Evolutionary conservation across 2,797 vertebrate species (phyloP), one percentile per base, ranked within the genome.

Genomic region (Liasis olivaceus): DNA sequence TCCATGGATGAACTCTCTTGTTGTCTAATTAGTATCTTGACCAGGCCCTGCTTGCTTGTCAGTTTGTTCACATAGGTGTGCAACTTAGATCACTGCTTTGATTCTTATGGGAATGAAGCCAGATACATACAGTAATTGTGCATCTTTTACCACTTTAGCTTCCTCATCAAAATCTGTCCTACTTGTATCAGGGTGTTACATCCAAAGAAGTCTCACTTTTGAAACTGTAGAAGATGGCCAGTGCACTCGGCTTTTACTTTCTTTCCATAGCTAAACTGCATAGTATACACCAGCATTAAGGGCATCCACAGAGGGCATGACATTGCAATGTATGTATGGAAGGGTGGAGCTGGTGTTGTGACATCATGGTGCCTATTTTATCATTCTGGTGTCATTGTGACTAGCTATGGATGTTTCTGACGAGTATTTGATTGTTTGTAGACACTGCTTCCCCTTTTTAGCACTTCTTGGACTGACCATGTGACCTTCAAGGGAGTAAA

Each of bases 81-180:
- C 87, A 93, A 86, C 42, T 89, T 85, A 94, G 87, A 89, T 91
- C 62, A 63, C 72, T 86, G 69, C 17, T 64, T 85, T 88, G 85
- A 90, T 92, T 31, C 63, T 24, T 88, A 66, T 86, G 72, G 54
- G 87, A 91, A 59, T 62, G 63, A 8, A 3, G 59, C 9, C 22
- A 85, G 42, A 58, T 42, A 47, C 47, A 77, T 89, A 42, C 42
- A 42, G 42, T 42, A 72, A 89, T 89, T 64, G 47, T 87, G 26
- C 84, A n/a, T 88, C 51, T 81, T 90, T 66, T 91, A 69, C 54
- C 84, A 7, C 59, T n/a, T 69, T 60, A 66, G n/a, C n/a, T 31
- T 93, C 72, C 60, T 93, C 69, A 92, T 62, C 91, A 28, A 26
- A 51, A 15, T 64, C 62, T 89, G 13, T 58, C 63, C 91, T 62